Percentiles rank a stretch among this genome's conserved stretches.
Conservation (phyloP, 2,888 invertebrate genomes). For the Calliphora vomitoria region DNA sequence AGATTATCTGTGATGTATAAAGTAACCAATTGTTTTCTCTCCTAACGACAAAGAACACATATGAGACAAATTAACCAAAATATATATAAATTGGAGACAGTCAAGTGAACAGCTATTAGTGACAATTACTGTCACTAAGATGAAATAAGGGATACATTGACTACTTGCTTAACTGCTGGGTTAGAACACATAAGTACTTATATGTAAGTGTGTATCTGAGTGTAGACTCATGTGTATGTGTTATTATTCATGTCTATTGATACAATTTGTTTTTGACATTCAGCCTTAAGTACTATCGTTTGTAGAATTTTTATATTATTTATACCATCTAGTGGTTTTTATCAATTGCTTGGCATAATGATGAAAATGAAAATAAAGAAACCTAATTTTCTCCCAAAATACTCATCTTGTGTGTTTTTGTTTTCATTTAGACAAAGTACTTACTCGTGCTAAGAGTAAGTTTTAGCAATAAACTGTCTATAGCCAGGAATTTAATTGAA, state of each 20-base stretch:
- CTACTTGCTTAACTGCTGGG: too few species aligned
- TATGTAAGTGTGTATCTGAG: background rate
- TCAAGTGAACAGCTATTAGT: too few species aligned
- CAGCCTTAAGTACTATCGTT: constrained; percentile 35
- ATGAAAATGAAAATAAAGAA: background rate
- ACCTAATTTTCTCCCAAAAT: constrained; percentile 22
- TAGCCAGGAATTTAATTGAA: constrained; percentile 14
- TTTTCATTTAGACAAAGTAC: constrained; percentile 10
- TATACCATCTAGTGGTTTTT: constrained; percentile 37
- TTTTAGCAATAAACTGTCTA: background rate
- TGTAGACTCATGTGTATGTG: background rate
- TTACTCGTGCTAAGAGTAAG: background rate
- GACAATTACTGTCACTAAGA: too few species aligned
- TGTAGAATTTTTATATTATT: constrained; percentile 41
- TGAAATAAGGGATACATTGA: too few species aligned
- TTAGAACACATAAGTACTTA: too few species aligned
- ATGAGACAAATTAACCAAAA: too few species aligned
- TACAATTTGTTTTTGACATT: constrained; percentile 59
- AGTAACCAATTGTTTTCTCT: too few species aligned
- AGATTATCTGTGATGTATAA: too few species aligned
- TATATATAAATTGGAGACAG: too few species aligned
- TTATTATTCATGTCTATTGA: constrained; percentile 1
- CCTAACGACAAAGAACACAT: too few species aligned
- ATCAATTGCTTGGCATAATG: constrained; percentile 12
- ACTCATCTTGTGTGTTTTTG: background rate